These are phyloP conservation scores for Chaetodon auriga DNA, from an alignment of 2,113 vertebrate genomes.

Conservation along the genomic window DNA sequence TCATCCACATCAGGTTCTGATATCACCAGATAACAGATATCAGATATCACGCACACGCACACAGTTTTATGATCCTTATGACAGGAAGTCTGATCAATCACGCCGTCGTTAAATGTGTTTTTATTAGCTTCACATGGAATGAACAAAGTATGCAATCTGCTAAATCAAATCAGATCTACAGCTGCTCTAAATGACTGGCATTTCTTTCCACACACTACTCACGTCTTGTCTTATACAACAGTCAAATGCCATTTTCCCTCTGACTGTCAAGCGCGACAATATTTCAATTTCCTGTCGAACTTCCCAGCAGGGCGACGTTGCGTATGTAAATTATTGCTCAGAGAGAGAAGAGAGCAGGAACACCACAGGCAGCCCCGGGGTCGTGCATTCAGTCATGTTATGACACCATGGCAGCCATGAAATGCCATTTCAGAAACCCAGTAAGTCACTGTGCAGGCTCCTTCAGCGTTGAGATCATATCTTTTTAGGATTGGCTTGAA, in stretches of 20 bases:
- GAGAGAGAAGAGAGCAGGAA: not conserved
- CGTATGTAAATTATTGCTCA: not conserved
- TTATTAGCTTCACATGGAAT: not conserved
- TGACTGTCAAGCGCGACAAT: not conserved
- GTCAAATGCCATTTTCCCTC: conserved; percentile 2
- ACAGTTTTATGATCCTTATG: not conserved
- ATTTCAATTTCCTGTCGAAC: conserved; percentile 20
- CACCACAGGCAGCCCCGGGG: not conserved
- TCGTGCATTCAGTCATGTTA: conserved; percentile 40
- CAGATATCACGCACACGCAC: conserved; percentile 29
- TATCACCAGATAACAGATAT: conserved; percentile 56
- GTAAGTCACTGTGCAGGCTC: conserved; percentile 29
- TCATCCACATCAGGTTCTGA: conserved; percentile 62
- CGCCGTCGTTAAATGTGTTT: not conserved
- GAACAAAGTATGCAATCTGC: not conserved
- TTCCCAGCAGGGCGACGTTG: conserved; percentile 22
- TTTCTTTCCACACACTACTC: not conserved
- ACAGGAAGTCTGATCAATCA: conserved; percentile 10
- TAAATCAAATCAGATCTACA: not conserved
- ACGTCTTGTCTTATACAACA: not conserved
- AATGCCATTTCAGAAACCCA: conserved; percentile 56
- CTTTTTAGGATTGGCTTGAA: not conserved
- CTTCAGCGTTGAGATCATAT: conserved; percentile 32
- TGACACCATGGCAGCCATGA: conserved; percentile 62
- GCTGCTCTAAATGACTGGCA: not conserved